Evolutionary conservation across 1,140 invertebrate genomes (phyloP).

Genomic region (Orius insidiosus): DNA sequence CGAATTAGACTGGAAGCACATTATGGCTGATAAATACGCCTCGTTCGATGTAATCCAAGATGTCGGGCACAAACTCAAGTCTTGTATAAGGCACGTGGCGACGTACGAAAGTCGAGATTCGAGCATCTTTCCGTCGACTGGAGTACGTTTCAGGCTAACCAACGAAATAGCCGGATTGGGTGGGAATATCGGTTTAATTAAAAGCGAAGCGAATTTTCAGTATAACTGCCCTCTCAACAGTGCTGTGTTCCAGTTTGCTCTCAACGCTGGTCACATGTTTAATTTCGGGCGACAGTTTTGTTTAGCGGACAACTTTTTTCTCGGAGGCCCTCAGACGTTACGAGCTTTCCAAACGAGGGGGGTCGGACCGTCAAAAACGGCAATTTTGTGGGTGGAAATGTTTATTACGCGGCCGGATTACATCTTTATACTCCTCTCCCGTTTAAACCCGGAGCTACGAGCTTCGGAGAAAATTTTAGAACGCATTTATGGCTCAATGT

Average conservation of each 20-base stretch:
- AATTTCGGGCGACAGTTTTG: slow-evolving; percentile 38
- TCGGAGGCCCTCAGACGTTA: slow-evolving; percentile 69
- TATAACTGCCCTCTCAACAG: slow-evolving; percentile 45
- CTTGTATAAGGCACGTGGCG: slow-evolving; percentile 58
- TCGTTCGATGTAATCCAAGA: slow-evolving; percentile 68
- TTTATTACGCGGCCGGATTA: slow-evolving; percentile 60
- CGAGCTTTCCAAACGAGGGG: slow-evolving; percentile 68
- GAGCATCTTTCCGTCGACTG: slow-evolving; percentile 52
- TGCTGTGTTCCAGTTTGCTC: slow-evolving; percentile 50
- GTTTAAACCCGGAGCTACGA: slow-evolving; percentile 52
- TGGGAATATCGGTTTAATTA: slow-evolving; percentile 69
- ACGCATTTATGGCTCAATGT: slow-evolving; percentile 71
- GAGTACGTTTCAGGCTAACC: slow-evolving; percentile 45
- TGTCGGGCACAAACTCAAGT: slow-evolving; percentile 70
- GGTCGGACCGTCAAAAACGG: slow-evolving; percentile 62
- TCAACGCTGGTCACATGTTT: slow-evolving; percentile 43
- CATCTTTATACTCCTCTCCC: slow-evolving; percentile 75
- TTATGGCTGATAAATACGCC: slow-evolving; percentile 42
- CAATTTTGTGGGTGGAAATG: slow-evolving; percentile 44
- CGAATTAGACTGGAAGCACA: slow-evolving; percentile 61
- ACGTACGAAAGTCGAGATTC: slow-evolving; percentile 62
- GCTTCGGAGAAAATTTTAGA: slow-evolving; percentile 61
- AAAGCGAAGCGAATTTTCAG: slow-evolving; percentile 64
- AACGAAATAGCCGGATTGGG: slow-evolving; percentile 74
- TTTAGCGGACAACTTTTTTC: slow-evolving; percentile 65